Base-by-base conservation (phyloP, 1,140 invertebrate genomes). In the Drosophila sechellia region DNA sequence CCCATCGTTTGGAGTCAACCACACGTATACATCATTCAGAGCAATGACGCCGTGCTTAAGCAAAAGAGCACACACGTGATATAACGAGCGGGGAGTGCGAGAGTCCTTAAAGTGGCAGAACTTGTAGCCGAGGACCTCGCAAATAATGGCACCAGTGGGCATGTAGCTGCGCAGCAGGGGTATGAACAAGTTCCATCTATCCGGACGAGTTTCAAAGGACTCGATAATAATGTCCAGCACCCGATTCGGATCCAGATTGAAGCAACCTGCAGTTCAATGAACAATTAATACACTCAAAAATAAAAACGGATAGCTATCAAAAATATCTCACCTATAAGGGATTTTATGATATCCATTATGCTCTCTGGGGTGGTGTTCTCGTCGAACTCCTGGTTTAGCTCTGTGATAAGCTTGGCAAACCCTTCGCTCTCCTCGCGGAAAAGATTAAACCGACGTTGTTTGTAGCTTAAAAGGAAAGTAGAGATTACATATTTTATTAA, bases 341-440 rank as follows among this genome's bases (percentile, higher is more conserved):
- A 97, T 92, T 97, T 97, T 39, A 98, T 96, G 31, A 97, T 96
- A 93, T 98, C 95, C 85, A 98, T 94, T 77, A 96, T 94, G 68
- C 94, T 93, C 79, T 93, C 93, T 61, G 94, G 93, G 53, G 94
- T 93, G 89, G 93, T 92, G 86, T 93, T 94, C 91, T 95, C 95
- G 42, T 94, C 94, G 77, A 96, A 94, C 90, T 97, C 96, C 92
- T 97, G 97, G 94, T 97, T 98, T 59, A 99, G 93, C 94, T 99
- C 98, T n/a, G 97, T 96, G 40, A 99, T 96, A 5, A 99, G 94
- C 93, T 99, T 99, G 4, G 98, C 96, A 93, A 98, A 99, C 4
- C 99, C 99, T 95, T 99, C 99, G 93, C 96, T 98, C 93, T 99
- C 99, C 94, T 99, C 99, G 53, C 98, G 94, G 90, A 99, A 97